Base-by-base conservation (phyloP, 2,113 vertebrate genomes). In the Callaeas wilsoni region DNA sequence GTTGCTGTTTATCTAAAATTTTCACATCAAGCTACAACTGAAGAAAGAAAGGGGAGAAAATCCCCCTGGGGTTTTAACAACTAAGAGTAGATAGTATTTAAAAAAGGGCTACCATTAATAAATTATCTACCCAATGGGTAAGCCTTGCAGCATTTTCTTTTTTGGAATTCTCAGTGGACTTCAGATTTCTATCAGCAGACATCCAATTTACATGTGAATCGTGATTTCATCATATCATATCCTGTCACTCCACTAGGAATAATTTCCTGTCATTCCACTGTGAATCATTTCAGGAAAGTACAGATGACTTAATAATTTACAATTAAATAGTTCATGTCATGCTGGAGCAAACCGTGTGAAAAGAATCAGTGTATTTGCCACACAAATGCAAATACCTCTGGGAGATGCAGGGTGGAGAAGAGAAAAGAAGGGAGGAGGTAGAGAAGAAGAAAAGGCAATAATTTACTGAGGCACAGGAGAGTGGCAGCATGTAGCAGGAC, bases 271-370 rank as follows among this genome's bases (percentile, higher is more conserved):
- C 96, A 89, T 87, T 95, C 82, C 47, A 69, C 70, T 86, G 39
- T 69, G 93, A 96, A 94, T 93, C 71, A 95, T 84, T 94, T 94
- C 81, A 94, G 81, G 42, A 94, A 93, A 90, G 91, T 84, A 96
- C 74, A 94, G 91, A 96, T 97, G 96, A 96, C 84, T 95, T 96
- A 96, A 95, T 96, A 96, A 96, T 96, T 96, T 94, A 93, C 94
- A 94, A 91, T 92, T 94, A 96, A 84, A 95, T 87, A 96, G 78
- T 91, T 92, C 10, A 4, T 95, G 84, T 85, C 87, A 80, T 78
- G 68, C 74, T 73, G 39, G 84, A 87, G 46, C 41, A 95, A 94
- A 85, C 53, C 57, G 49, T 84, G 78, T 4, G 2, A 89, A 80
- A 89, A 82, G 63, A 94, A 80, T 85, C 46, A 39, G n/a, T 33